A percentile compares a stretch with the other conserved stretches of the same genome.
Evolutionary conservation across 2,888 invertebrate genomes (phyloP).

Genomic region (Harpagoxenus sublaevis): DNA sequence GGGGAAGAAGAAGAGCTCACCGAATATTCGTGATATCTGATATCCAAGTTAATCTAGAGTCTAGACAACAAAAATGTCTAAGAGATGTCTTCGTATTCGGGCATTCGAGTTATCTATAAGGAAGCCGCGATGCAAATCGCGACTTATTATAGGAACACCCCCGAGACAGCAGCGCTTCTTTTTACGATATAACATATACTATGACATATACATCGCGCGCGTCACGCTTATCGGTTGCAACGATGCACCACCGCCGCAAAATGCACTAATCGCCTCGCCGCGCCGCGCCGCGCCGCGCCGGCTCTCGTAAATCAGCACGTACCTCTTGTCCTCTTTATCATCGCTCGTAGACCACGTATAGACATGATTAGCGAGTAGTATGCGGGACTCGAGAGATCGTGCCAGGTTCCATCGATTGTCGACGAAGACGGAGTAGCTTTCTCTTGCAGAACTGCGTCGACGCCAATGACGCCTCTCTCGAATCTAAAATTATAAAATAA

Average conservation of each 20-base stretch:
- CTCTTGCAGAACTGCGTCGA: background rate
- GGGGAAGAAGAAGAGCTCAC: conserved; percentile 4
- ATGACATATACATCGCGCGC: background rate
- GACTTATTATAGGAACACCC: background rate
- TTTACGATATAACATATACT: conserved; percentile 52
- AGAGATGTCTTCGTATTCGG: background rate
- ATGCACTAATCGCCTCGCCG: background rate
- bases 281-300: background rate
- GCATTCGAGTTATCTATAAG: background rate
- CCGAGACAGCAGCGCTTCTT: conserved; percentile 51
- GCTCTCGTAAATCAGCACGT: background rate
- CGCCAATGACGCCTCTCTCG: conserved; percentile 4
- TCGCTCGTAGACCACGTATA: conserved; percentile 8
- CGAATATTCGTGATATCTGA: conserved; percentile 68
- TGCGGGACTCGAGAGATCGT: conserved; percentile 7
- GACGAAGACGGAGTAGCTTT: conserved; percentile 1
- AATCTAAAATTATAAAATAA: background rate
- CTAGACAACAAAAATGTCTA: background rate
- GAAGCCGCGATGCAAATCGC: background rate
- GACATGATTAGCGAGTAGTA: conserved; percentile 36
- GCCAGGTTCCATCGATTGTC: too few species aligned
- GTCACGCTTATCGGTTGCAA: conserved; percentile 24
- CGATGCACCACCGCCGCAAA: background rate
- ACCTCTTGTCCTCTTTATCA: background rate
- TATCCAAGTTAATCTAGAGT: conserved; percentile 41